phyloP scores from a whole-genome alignment of 2,888 invertebrate genomes.

The Diaprepes abbreviatus region DNA sequence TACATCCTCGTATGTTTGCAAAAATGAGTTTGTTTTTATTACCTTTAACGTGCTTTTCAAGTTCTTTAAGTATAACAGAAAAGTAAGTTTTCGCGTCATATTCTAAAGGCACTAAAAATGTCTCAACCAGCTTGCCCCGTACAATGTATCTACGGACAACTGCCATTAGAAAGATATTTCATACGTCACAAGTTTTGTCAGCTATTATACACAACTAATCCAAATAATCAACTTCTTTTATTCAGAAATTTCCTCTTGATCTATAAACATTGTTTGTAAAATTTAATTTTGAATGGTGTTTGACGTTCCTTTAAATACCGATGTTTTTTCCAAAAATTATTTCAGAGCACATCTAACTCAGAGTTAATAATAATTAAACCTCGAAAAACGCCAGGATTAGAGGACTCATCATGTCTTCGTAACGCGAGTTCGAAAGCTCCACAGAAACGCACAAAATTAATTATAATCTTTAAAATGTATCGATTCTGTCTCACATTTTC shows the following conservation, averaged over 20 bases:
- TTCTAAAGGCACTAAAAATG: slow-evolving; percentile 30
- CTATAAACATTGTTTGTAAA: slow-evolving; percentile 34
- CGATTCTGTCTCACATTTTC: slow-evolving; percentile 41
- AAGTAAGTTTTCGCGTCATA: no score
- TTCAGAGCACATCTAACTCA: slow-evolving; percentile 42
- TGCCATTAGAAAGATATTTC: slow-evolving; percentile 35
- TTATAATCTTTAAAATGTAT: slow-evolving; percentile 39
- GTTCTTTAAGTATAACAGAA: no score
- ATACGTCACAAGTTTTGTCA: slow-evolving; percentile 34
- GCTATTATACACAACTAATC: slow-evolving; percentile 15
- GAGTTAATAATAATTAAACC: slow-evolving; percentile 38
- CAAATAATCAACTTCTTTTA: slow-evolving; percentile 15
- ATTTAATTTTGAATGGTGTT: no score
- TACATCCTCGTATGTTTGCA: no score
- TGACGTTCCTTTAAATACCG: no score
- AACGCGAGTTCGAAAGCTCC: no score
- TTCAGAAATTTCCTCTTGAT: slow-evolving; percentile 41
- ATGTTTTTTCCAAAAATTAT: slow-evolving; percentile 37
- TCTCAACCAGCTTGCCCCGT: slow-evolving; percentile 34
- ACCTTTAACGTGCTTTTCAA: no score
- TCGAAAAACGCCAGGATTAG: slow-evolving; percentile 37
- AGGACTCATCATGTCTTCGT: slow-evolving; percentile 30
- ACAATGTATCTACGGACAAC: slow-evolving; percentile 39
- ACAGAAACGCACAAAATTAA: no score
- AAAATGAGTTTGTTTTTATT: no score